Base-by-base conservation (phyloP, 2,888 invertebrate species). In the Ectropis crepuscularia region DNA sequence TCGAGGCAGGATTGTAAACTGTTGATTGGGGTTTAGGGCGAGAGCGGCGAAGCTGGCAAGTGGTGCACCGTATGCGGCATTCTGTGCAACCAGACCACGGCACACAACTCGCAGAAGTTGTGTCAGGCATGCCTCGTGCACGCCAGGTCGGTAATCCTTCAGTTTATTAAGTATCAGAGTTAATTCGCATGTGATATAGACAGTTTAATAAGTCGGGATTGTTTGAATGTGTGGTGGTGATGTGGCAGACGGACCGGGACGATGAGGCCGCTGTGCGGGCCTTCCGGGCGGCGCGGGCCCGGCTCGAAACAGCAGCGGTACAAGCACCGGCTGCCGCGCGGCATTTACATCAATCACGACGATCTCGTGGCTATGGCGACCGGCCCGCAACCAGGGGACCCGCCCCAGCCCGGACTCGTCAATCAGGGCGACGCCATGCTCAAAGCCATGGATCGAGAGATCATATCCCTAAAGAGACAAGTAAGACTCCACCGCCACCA, bases 261-360 rank as follows among this genome's bases (percentile, higher is more conserved):
- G 83, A 95, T 96, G 93, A 94, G 97, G 81, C 97, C 97, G 80
- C 95, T 96, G 81, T 95, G 96, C 84, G 96, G 96, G 76, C 96
- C 95, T 69, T 88, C 93, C 74, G 92, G 95, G 75, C 91, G 94
- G 74, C 93, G 94, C 85, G 94, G 94, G 73, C 88, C 89, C 74
- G 89, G 90, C 77, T 85, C 91, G 74, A 93, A 93, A 82, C 90
- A 89, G 81, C 90, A 88, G 82, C 88, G 88, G 75, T 95, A 95
- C 92, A 95, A 95, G 92, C 96, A 98, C 84, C 97, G 97, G 87
- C 97, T 99, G 80, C 99, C 99, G 68, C 96, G 97, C 81, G 99
- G 99, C 91, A 98, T 99, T 96, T 97, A 98, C 94, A 97, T 99
- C 93, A 98, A 98, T 95, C 97, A 98, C 92, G 99, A 99, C 91